Conservation (phyloP, 2,888 invertebrate genomes). For the Silvanus unidentatus region DNA sequence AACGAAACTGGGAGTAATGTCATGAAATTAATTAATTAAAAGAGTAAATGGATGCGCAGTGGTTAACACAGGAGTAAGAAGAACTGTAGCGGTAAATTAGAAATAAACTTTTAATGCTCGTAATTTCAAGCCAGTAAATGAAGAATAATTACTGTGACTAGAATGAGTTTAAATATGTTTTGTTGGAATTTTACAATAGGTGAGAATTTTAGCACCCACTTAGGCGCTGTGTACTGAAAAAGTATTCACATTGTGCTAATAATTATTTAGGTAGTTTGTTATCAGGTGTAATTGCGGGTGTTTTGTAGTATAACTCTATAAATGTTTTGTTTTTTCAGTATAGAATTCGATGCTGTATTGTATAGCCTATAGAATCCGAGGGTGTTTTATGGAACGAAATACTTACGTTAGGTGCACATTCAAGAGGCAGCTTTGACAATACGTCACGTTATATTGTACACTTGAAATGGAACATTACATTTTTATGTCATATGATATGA, state of each 20-base stretch:
- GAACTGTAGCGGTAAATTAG: slow-evolving; percentile 35
- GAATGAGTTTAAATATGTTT: slow-evolving; percentile 6
- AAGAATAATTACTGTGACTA: slow-evolving; percentile 31
- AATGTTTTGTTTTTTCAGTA: too few relatives aligned
- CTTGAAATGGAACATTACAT: slow-evolving; percentile 12
- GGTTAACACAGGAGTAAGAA: slow-evolving; percentile 27
- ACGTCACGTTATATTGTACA: slow-evolving; percentile 1
- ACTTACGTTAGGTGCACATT: too few relatives aligned
- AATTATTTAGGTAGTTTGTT: too few relatives aligned
- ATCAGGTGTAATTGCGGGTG: too few relatives aligned
- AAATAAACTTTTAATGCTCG: slow-evolving; percentile 38
- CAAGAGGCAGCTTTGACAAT: too few relatives aligned
- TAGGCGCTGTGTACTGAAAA: slow-evolving; percentile 7
- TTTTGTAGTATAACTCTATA: too few relatives aligned
- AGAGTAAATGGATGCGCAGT: slow-evolving; percentile 29
- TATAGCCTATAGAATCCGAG: too few relatives aligned
- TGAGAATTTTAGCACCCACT: slow-evolving; percentile 6
- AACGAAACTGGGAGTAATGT: slow-evolving; percentile 30
- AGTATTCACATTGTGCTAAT: slow-evolving; percentile 9
- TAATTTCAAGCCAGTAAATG: slow-evolving; percentile 32
- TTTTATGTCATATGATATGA: slow-evolving; percentile 18
- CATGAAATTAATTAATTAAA: slow-evolving; percentile 36
- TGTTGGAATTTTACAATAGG: neutral
- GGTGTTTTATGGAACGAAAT: slow-evolving; percentile 7
- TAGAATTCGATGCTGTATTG: too few relatives aligned